A percentile compares a stretch with the other conserved stretches of the same genome.
These are phyloP conservation scores for Erpetoichthys calabaricus DNA, from an alignment of 2,797 vertebrate species.

Conservation along the genomic window DNA sequence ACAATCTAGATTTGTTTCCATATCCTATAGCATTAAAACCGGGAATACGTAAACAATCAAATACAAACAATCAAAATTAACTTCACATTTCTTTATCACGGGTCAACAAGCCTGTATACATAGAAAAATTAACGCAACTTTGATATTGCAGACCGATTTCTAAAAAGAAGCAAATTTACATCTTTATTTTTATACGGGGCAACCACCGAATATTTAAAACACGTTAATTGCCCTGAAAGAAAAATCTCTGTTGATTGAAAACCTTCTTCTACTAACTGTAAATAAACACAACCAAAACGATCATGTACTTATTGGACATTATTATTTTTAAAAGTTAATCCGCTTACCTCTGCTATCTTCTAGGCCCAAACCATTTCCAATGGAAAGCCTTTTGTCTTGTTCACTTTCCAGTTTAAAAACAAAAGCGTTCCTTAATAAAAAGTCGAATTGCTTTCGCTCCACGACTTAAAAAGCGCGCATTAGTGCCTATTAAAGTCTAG, in stretches of 20 bases:
- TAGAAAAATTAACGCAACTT: too few species aligned
- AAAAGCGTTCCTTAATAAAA: constrained; percentile 16
- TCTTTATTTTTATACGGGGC: too few species aligned
- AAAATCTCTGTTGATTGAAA: too few species aligned
- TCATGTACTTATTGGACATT: too few species aligned
- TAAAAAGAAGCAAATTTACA: too few species aligned
- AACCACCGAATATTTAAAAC: too few species aligned
- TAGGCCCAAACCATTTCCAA: constrained; percentile 68
- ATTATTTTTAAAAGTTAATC: constrained; percentile 9
- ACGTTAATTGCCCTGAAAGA: too few species aligned
- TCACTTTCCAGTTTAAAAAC: constrained; percentile 51
- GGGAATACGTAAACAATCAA: not conserved
- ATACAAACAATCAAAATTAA: not conserved
- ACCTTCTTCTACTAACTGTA: too few species aligned
- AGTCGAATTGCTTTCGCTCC: constrained; percentile 5
- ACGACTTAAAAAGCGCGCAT: constrained; percentile 12
- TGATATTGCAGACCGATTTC: too few species aligned
- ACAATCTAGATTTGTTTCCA: too few species aligned
- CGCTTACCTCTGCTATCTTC: constrained; percentile 61
- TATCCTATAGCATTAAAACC: not conserved
- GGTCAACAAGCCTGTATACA: not conserved
- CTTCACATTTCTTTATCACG: not conserved
- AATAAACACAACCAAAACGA: too few species aligned
- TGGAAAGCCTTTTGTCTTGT: constrained; percentile 65
- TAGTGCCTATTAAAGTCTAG: constrained; percentile 20